phyloP scores from a whole-genome alignment of 2,113 vertebrate genomes.

The Prietella phreatophila region DNA sequence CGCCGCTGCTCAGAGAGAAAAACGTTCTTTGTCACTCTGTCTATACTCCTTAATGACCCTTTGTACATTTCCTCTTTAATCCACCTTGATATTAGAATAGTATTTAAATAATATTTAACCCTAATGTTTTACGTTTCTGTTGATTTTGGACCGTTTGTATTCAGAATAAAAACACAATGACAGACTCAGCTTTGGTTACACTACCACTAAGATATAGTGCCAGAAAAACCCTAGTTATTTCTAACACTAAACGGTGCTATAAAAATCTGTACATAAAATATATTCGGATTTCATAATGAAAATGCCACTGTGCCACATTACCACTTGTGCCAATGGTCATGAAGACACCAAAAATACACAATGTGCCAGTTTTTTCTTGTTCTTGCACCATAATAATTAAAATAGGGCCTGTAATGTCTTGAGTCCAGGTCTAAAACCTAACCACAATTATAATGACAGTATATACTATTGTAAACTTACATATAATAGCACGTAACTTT shows the following conservation, averaged over 20 bases:
- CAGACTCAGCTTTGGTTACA: neutral
- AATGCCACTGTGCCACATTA: neutral
- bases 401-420: neutral
- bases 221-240: neutral
- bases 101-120: neutral
- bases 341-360: too few relatives aligned
- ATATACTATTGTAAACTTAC: neutral
- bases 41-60: neutral
- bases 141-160: neutral
- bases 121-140: neutral
- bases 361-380: neutral
- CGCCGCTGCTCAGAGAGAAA: constrained; percentile 75
- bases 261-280: neutral
- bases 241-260: neutral
- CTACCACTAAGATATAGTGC: neutral
- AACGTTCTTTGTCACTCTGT: neutral
- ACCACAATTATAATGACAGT: neutral
- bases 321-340: neutral
- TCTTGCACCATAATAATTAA: neutral
- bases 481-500: neutral
- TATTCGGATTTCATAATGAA: neutral
- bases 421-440: neutral
- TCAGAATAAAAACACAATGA: neutral
- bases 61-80: neutral
- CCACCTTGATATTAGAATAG: neutral